Percentiles rank a stretch among this genome's conserved stretches.
Evolutionary conservation across 2,888 invertebrate genomes (phyloP).

Genomic region (Formica aserva): DNA sequence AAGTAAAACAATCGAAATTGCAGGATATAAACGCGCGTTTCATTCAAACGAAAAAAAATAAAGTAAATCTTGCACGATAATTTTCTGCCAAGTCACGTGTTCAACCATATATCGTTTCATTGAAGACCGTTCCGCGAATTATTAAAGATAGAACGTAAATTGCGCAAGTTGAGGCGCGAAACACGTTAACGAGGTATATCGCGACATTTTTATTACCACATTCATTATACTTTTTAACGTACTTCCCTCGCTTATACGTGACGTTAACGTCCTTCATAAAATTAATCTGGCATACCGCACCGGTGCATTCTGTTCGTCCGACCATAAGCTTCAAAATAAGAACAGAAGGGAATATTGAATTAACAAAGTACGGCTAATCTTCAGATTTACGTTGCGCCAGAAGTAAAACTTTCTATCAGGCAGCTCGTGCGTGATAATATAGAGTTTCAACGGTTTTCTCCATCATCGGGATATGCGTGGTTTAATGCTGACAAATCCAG

Average conservation of each 20-base stretch:
- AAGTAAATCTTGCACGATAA: neutral
- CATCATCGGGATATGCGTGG: constrained; percentile 30
- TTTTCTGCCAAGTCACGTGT: neutral
- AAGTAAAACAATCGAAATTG: constrained; percentile 20
- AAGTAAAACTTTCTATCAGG: constrained; percentile 48
- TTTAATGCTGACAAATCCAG: neutral
- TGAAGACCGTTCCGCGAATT: constrained; percentile 1
- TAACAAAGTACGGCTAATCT: constrained; percentile 51
- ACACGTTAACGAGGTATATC: constrained; percentile 50
- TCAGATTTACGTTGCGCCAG: constrained; percentile 46
- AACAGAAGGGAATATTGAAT: constrained; percentile 45
- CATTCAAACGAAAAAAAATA: neutral
- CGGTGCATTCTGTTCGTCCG: constrained; percentile 43
- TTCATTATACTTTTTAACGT: constrained; percentile 47
- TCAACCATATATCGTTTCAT: neutral
- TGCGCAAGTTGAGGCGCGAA: constrained; percentile 49
- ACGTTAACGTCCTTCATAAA: constrained; percentile 55
- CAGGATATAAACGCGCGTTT: neutral
- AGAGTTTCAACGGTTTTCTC: constrained; percentile 42
- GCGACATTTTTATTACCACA: constrained; percentile 54
- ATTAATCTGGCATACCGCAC: constrained; percentile 49
- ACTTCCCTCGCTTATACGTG: constrained; percentile 47
- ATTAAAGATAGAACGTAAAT: constrained; percentile 48
- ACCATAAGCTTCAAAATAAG: constrained; percentile 49
- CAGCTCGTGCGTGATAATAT: constrained; percentile 34